Percentiles rank a stretch among this genome's conserved stretches.
Evolutionary conservation across 2,113 vertebrate species (phyloP).

Genomic region (Sprattus sprattus): DNA sequence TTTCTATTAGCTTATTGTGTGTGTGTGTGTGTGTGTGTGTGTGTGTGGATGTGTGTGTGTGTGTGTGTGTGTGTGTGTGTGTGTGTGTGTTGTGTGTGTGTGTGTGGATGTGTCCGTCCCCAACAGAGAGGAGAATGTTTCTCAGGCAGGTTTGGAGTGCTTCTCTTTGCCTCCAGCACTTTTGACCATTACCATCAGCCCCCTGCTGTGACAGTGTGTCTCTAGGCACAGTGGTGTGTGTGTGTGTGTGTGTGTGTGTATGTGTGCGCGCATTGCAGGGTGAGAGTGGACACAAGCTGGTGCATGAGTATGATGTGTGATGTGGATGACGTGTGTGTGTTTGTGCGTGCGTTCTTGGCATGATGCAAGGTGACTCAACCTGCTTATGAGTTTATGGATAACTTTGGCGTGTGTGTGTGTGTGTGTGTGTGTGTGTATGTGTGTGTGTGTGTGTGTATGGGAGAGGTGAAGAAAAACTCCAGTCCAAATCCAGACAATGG

Average conservation of each 20-base stretch:
- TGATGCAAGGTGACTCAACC: no score
- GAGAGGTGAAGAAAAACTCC: no score
- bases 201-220: neutral
- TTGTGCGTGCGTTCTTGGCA: neutral
- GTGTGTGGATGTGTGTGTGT: no score
- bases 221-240: neutral
- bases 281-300: no score
- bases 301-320: no score
- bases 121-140: no score
- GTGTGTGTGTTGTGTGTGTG: neutral
- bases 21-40: no score
- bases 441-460: no score
- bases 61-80: neutral
- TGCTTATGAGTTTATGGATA: no score
- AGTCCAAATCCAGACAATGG: no score
- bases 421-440: neutral
- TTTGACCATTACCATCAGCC: neutral
- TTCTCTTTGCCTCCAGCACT: neutral
- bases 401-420: neutral
- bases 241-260: slow-evolving; percentile 6
- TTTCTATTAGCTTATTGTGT: neutral
- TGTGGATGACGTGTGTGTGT: neutral
- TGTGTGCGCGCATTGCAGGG: neutral
- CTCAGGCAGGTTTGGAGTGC: neutral
- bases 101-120: neutral